Evolutionary conservation across 2,113 vertebrate species (phyloP).

Genomic region (Crotophaga sulcirostris): DNA sequence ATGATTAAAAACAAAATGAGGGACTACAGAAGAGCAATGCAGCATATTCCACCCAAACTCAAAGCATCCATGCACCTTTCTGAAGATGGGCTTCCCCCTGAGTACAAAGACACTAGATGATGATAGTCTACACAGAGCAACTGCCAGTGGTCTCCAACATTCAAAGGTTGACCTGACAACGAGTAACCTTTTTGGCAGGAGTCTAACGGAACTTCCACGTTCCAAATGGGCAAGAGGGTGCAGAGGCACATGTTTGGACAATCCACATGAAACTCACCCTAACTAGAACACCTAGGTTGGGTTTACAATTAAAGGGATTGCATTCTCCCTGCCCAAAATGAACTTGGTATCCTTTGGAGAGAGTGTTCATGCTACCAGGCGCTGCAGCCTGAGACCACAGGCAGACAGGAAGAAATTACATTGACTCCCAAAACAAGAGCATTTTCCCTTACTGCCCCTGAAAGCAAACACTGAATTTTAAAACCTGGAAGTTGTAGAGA

Average conservation of each 20-base stretch:
- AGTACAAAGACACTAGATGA: background rate
- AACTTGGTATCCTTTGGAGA: background rate
- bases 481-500: background rate
- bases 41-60: background rate
- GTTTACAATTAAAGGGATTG: background rate
- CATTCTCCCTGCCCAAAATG: background rate
- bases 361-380: background rate
- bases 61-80: background rate
- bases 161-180: background rate
- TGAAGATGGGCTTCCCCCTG: background rate
- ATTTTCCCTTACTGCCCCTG: background rate
- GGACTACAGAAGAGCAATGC: background rate
- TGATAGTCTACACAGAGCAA: too few relatives aligned
- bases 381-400: background rate
- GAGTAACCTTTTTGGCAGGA: background rate
- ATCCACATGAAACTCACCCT: background rate
- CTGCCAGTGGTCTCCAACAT: background rate
- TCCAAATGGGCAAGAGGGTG: background rate
- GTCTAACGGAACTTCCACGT: background rate
- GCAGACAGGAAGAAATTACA: background rate
- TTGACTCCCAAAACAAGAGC: background rate
- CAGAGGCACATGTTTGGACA: background rate
- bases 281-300: too few relatives aligned
- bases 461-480: background rate
- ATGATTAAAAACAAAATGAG: background rate